Conservation (phyloP, 2,888 invertebrate species). For the Caenorhabditis drosophilae region DNA sequence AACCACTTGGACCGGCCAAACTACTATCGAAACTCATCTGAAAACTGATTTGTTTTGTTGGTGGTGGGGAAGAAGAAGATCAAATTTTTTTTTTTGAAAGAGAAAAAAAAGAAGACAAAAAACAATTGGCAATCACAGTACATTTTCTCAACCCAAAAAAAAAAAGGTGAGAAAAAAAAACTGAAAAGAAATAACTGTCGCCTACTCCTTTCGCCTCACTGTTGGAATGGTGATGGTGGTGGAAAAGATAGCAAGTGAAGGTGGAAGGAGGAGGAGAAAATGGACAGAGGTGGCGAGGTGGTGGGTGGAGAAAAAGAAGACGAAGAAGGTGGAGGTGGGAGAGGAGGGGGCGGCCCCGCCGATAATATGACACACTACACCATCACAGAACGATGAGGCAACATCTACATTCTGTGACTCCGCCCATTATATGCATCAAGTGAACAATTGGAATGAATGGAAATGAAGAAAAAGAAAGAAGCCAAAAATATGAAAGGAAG, state of each 20-base stretch:
- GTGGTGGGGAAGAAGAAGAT: background rate
- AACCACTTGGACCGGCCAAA: conserved; percentile 36
- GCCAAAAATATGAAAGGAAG: conserved; percentile 2
- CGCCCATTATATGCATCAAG: background rate
- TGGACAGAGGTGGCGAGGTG: too few species aligned
- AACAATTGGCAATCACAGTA: background rate
- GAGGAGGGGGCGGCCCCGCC: background rate
- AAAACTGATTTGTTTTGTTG: background rate
- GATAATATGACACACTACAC: too few species aligned
- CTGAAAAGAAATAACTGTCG: too few species aligned
- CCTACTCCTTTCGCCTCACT: too few species aligned
- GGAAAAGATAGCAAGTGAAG: too few species aligned
- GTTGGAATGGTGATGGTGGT: too few species aligned
- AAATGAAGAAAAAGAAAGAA: conserved; percentile 3
- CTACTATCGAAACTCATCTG: conserved; percentile 17
- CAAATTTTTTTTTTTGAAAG: background rate
- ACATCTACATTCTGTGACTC: too few species aligned
- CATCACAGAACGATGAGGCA: too few species aligned
- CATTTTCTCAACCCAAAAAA: background rate
- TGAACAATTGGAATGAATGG: background rate
- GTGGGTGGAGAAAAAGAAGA: conserved; percentile 2
- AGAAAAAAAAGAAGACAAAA: background rate
- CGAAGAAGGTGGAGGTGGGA: conserved; percentile 6
- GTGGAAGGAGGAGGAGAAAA: too few species aligned
- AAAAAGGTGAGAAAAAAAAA: background rate